phyloP scores from a whole-genome alignment of 2,888 invertebrate species.

The Bruchidius siliquastri region DNA sequence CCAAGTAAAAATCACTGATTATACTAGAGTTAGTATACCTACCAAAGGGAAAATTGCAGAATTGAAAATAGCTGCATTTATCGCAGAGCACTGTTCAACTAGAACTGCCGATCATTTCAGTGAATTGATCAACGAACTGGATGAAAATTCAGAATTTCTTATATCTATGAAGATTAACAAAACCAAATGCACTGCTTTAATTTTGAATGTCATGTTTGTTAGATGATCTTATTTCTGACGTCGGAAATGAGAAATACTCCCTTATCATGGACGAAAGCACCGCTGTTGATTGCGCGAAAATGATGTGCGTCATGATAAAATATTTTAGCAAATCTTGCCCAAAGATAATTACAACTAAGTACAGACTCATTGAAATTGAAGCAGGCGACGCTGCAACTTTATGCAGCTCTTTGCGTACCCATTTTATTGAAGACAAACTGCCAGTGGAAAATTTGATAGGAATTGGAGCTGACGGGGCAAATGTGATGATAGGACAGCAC shows the following conservation, averaged over 20 bases:
- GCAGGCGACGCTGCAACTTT: background rate
- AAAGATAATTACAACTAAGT: background rate
- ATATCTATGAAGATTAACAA: slow-evolving; percentile 16
- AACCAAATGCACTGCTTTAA: slow-evolving; percentile 21
- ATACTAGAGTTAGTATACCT: background rate
- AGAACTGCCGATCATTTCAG: slow-evolving; percentile 14
- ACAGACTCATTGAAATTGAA: background rate
- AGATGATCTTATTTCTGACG: slow-evolving; percentile 4
- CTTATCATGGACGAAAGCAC: background rate
- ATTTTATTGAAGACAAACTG: slow-evolving; percentile 19
- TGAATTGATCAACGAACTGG: slow-evolving; percentile 10
- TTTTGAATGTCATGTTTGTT: slow-evolving; percentile 21
- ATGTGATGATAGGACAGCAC: slow-evolving; percentile 25
- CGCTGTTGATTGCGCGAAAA: background rate
- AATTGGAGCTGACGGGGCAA: slow-evolving; percentile 27
- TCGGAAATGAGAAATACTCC: background rate
- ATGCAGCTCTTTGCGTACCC: slow-evolving; percentile 1
- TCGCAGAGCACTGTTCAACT: slow-evolving; percentile 16
- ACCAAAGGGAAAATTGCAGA: background rate
- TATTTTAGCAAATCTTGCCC: background rate
- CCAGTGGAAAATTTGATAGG: slow-evolving; percentile 22
- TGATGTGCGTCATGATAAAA: background rate
- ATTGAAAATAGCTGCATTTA: slow-evolving; percentile 10
- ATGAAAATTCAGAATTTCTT: slow-evolving; percentile 12
- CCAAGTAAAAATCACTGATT: slow-evolving; percentile 4